A percentile compares a stretch with the other conserved stretches of the same genome.
phyloP scores from a whole-genome alignment of 2,888 invertebrate species.

The Acanthopleura granulata region DNA sequence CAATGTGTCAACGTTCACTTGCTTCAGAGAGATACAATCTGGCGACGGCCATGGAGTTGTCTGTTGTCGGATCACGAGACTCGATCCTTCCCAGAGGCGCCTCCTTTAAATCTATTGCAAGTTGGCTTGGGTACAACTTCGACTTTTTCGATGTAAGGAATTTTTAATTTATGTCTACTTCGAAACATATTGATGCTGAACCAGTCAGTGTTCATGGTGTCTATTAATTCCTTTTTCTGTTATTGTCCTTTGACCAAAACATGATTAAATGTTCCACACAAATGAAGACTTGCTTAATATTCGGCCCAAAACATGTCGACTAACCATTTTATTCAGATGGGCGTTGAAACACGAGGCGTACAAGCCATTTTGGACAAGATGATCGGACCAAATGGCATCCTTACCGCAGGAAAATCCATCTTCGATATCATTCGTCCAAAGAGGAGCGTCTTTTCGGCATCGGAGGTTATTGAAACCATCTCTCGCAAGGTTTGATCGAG shows the following conservation, averaged over 20 bases:
- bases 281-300: not conserved
- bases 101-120: constrained; percentile 5
- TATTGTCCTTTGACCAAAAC: not conserved
- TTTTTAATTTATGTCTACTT: no score
- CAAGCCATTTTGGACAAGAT: constrained; percentile 32
- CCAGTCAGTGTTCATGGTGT: no score
- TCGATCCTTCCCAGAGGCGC: constrained; percentile 36
- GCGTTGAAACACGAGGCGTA: constrained; percentile 38
- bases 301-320: not conserved
- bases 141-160: not conserved
- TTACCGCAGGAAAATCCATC: constrained; percentile 26
- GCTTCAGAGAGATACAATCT: constrained; percentile 30
- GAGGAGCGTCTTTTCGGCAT: not conserved
- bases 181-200: no score
- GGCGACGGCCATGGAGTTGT: constrained; percentile 31
- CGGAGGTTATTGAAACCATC: not conserved
- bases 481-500: no score
- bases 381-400: constrained; percentile 31
- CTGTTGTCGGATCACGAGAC: constrained; percentile 33
- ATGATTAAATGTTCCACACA: not conserved
- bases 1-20: no score
- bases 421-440: constrained; percentile 28
- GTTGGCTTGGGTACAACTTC: not conserved
- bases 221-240: not conserved
- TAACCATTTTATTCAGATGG: constrained; percentile 31